Percentiles rank a stretch among this genome's conserved stretches.
These are phyloP conservation scores for Caenorhabditis sp. DNA, from an alignment of 2,888 invertebrate genomes.

Conservation along the genomic window DNA sequence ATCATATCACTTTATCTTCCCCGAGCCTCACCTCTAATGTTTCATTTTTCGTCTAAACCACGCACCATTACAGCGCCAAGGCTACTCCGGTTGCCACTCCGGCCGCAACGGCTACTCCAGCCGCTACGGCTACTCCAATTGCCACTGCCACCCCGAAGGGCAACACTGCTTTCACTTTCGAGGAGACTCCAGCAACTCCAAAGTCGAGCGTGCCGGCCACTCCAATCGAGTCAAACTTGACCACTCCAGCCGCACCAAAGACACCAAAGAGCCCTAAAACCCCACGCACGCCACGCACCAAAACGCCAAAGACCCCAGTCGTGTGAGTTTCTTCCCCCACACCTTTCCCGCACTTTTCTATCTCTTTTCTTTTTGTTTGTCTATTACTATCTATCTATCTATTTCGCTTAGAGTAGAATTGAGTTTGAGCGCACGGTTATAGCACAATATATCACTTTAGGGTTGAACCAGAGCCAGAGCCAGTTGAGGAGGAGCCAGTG, in stretches of 20 bases:
- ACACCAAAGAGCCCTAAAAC: conserved; percentile 71
- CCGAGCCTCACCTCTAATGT: neutral
- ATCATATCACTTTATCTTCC: neutral
- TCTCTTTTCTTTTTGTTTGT: neutral
- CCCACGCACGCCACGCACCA: conserved; percentile 72
- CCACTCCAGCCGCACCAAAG: conserved; percentile 71
- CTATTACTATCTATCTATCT: neutral
- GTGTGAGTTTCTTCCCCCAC: conserved; percentile 47
- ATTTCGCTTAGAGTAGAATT: neutral
- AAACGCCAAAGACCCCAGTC: conserved; percentile 67
- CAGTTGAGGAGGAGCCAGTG: conserved; percentile 43
- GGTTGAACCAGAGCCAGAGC: conserved; percentile 50
- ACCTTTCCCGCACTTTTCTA: conserved; percentile 10
- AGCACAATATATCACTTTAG: conserved; percentile 13
- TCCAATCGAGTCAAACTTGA: conserved; percentile 44
- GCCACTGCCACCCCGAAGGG: conserved; percentile 64
- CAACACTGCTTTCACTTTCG: conserved; percentile 68
- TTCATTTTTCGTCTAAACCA: conserved; percentile 9
- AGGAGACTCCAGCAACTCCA: conserved; percentile 71
- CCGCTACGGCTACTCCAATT: conserved; percentile 52
- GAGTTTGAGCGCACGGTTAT: too few species aligned
- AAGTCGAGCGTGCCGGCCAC: conserved; percentile 57
- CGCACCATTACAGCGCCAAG: conserved; percentile 45
- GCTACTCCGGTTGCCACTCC: conserved; percentile 50
- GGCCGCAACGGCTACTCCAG: conserved; percentile 44